Percentiles rank a stretch among this genome's conserved stretches.
Conservation (phyloP, 2,888 invertebrate species). For the Cataglyphis livida region DNA sequence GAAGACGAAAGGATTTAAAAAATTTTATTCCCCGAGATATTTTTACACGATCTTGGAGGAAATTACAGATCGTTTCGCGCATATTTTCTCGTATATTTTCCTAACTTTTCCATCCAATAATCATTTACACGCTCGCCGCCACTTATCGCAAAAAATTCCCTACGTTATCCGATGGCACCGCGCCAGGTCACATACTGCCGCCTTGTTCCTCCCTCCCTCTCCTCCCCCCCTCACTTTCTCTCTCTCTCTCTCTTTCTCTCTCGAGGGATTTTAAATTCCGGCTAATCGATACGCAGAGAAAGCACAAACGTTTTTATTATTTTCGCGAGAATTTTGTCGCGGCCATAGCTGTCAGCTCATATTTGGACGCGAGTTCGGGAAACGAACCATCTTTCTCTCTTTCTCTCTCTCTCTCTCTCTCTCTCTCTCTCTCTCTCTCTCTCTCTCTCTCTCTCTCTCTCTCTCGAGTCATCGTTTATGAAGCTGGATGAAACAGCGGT, state of each 20-base stretch:
- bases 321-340: slow-evolving; percentile 34
- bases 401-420: not conserved
- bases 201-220: not conserved
- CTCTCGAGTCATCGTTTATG: slow-evolving; percentile 56
- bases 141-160: slow-evolving; percentile 27
- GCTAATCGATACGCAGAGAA: slow-evolving; percentile 34
- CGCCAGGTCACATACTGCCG: slow-evolving; percentile 32
- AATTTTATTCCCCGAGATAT: not conserved
- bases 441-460: not conserved
- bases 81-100: slow-evolving; percentile 8
- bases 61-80: not conserved
- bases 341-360: slow-evolving; percentile 28
- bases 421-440: not conserved
- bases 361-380: not conserved
- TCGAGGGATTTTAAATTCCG: slow-evolving; percentile 25
- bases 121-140: slow-evolving; percentile 17
- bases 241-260: not conserved
- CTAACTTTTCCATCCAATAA: slow-evolving; percentile 38
- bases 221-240: not conserved
- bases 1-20: not conserved
- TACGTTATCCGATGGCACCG: slow-evolving; percentile 40
- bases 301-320: slow-evolving; percentile 32
- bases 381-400: not conserved
- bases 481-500: slow-evolving; percentile 60
- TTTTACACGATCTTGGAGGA: not conserved